Percentiles rank a stretch among this genome's conserved stretches.
These are phyloP conservation scores for Centropristis striata DNA, from an alignment of 2,113 vertebrate genomes.

Conservation along the genomic window DNA sequence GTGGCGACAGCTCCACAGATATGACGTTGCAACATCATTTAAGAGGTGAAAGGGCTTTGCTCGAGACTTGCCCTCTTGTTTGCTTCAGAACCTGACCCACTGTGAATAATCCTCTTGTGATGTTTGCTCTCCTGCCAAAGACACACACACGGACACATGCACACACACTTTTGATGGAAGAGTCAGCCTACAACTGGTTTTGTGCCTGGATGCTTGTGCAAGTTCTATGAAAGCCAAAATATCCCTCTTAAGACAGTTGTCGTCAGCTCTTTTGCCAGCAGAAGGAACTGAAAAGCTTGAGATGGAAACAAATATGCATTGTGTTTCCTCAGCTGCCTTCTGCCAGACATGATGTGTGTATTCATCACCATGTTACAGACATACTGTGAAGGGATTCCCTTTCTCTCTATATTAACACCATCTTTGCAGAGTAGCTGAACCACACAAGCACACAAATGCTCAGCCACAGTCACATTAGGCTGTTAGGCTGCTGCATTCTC, in stretches of 20 bases:
- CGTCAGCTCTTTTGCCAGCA: slow-evolving; percentile 33
- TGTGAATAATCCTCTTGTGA: slow-evolving; percentile 57
- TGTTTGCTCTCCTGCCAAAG: slow-evolving; percentile 32
- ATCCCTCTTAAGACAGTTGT: slow-evolving; percentile 33
- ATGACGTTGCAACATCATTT: slow-evolving; percentile 31
- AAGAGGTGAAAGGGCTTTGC: slow-evolving; percentile 57
- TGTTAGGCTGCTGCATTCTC: slow-evolving; percentile 20
- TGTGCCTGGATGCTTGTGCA: slow-evolving; percentile 29
- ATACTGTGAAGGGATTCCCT: neutral
- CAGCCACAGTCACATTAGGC: neutral
- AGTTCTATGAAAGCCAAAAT: slow-evolving; percentile 10
- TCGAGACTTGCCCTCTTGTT: slow-evolving; percentile 35
- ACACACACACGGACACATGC: neutral
- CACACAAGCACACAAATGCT: neutral
- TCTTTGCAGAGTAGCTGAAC: neutral
- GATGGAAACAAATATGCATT: slow-evolving; percentile 8
- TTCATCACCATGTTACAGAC: neutral
- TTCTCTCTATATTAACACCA: neutral
- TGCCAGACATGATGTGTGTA: neutral
- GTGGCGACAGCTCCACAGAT: neutral
- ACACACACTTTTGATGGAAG: slow-evolving; percentile 14
- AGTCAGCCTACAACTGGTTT: slow-evolving; percentile 40
- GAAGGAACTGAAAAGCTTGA: slow-evolving; percentile 20
- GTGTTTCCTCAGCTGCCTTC: neutral
- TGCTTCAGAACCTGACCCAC: slow-evolving; percentile 35